Evolutionary conservation across 2,797 vertebrate species (phyloP).

Genomic region (Acanthiza pusilla): DNA sequence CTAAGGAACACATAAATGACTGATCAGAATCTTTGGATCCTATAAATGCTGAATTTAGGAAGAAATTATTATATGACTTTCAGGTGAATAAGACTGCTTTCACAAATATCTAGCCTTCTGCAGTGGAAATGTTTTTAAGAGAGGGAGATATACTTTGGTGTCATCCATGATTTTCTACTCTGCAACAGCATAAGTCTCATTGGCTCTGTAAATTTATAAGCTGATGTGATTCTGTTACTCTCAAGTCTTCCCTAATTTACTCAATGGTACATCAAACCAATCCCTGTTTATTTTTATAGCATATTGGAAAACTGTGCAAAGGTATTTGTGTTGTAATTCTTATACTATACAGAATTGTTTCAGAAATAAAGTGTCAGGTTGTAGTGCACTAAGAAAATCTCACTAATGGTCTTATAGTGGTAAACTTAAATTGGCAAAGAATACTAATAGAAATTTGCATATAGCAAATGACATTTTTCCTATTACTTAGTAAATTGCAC

Average conservation of each 20-base stretch:
- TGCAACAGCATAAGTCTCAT: background rate
- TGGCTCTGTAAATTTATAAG: background rate
- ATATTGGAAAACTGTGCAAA: background rate
- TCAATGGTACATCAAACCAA: background rate
- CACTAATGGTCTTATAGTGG: background rate
- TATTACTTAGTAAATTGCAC: constrained; percentile 29
- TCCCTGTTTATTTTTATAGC: background rate
- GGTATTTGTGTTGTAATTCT: background rate
- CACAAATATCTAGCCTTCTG: background rate
- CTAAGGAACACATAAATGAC: background rate
- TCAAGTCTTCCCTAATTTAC: background rate
- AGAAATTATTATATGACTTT: background rate
- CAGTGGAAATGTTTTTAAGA: background rate
- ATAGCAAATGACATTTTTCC: background rate
- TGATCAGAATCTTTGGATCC: background rate
- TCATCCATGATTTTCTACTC: background rate
- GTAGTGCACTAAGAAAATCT: background rate
- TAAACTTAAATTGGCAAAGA: constrained; percentile 17
- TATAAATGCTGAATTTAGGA: background rate
- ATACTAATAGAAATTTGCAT: constrained; percentile 12
- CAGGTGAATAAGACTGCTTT: background rate
- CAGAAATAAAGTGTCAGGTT: background rate
- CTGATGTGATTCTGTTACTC: background rate
- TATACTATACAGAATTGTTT: background rate
- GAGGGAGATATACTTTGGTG: background rate